phyloP scores from a whole-genome alignment of 2,113 vertebrate genomes.

The Tympanuchus pallidicinctus region DNA sequence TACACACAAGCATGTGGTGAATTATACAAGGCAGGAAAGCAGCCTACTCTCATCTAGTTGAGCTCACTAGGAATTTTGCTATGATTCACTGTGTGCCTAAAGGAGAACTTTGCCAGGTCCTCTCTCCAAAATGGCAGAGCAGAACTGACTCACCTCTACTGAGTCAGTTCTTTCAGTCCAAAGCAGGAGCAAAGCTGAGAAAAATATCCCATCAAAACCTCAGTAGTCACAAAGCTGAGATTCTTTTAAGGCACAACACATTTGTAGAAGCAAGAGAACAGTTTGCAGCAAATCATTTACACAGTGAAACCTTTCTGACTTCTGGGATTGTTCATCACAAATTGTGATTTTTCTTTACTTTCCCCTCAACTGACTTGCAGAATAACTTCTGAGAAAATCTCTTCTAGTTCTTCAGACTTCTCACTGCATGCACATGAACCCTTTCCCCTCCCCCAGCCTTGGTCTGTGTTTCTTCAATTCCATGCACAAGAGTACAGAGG shows the following conservation, averaged over 20 bases:
- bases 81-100: neutral
- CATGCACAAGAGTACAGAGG: neutral
- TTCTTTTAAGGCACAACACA: neutral
- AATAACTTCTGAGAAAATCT: neutral
- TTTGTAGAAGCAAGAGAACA: neutral
- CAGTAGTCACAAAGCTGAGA: neutral
- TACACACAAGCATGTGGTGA: neutral
- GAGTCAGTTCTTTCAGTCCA: neutral
- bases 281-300: neutral
- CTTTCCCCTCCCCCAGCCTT: neutral
- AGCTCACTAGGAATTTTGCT: neutral
- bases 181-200: neutral
- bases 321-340: neutral
- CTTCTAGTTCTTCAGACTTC: neutral
- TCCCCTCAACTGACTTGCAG: neutral
- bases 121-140: neutral
- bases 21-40: neutral
- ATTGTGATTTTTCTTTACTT: neutral
- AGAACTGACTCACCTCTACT: neutral
- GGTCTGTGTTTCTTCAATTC: neutral
- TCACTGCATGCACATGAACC: neutral
- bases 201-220: slow-evolving; percentile 18
- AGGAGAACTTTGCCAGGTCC: neutral
- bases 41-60: neutral
- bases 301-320: neutral